Conservation (phyloP, 2,113 vertebrate species). For the Pollachius pollachius region DNA sequence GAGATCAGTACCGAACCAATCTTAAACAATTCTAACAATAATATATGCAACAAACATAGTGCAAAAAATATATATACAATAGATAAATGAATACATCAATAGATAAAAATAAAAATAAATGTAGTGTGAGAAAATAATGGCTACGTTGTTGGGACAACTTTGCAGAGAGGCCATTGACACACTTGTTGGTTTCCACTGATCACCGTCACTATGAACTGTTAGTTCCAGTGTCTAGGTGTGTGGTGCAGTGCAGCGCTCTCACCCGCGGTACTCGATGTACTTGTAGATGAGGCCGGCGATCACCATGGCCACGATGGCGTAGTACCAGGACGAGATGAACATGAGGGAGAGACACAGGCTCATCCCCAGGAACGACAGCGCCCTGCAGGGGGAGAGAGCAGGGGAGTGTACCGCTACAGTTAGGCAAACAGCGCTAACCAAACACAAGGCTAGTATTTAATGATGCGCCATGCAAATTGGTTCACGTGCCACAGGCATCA, state of each 20-base stretch:
- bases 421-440: neutral
- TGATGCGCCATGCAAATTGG: too few species aligned
- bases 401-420: neutral
- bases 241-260: conserved; percentile 45
- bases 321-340: conserved; percentile 98
- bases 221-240: neutral
- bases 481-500: too few species aligned
- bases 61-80: too few species aligned
- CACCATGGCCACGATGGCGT: conserved; percentile 89
- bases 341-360: conserved; percentile 95
- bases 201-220: neutral
- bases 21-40: too few species aligned
- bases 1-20: too few species aligned
- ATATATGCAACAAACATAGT: too few species aligned
- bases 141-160: too few species aligned
- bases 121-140: too few species aligned
- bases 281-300: conserved; percentile 96
- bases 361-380: conserved; percentile 95
- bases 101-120: too few species aligned
- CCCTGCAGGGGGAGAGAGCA: conserved; percentile 69
- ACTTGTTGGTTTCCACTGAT: too few species aligned
- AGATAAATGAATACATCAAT: too few species aligned
- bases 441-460: neutral
- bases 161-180: too few species aligned
- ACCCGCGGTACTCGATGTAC: conserved; percentile 97